These are phyloP conservation scores for Urocitellus parryii DNA, from an alignment of 2,113 vertebrate species.

Conservation along the genomic window DNA sequence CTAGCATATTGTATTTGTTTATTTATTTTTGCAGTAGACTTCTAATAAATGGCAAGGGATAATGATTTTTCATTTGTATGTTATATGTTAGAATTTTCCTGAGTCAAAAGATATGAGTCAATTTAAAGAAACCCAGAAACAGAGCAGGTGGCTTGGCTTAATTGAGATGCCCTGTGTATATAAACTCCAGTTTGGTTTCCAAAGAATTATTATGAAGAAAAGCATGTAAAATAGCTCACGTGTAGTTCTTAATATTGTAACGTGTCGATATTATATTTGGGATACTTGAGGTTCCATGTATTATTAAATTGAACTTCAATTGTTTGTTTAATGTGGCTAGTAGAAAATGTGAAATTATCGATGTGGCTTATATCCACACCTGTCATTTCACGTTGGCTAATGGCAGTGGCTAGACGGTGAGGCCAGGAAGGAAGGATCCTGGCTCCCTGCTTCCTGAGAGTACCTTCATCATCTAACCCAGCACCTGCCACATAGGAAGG, in stretches of 20 bases:
- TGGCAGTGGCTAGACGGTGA: not conserved
- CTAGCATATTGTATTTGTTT: not conserved
- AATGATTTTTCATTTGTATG: not conserved
- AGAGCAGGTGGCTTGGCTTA: not conserved
- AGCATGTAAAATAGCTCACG: not conserved
- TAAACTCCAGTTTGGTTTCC: not conserved
- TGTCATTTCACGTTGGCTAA: not conserved
- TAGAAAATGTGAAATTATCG: not conserved
- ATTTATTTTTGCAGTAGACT: not conserved
- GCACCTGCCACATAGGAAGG: too few relatives aligned
- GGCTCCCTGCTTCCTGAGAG: not conserved
- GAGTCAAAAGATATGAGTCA: not conserved
- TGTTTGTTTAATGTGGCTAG: not conserved
- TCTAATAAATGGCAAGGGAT: not conserved
- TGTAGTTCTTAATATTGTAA: not conserved
- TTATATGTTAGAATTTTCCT: conserved; percentile 10
- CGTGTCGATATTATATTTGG: not conserved
- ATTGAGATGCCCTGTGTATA: not conserved
- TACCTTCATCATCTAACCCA: not conserved
- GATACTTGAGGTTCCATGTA: not conserved
- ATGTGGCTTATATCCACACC: not conserved
- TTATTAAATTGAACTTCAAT: not conserved
- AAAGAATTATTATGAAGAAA: not conserved
- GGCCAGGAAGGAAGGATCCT: not conserved
- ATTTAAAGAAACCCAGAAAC: not conserved